Base-by-base conservation (phyloP, 2,888 invertebrate genomes). In the Onthophagus sagittarius region DNA sequence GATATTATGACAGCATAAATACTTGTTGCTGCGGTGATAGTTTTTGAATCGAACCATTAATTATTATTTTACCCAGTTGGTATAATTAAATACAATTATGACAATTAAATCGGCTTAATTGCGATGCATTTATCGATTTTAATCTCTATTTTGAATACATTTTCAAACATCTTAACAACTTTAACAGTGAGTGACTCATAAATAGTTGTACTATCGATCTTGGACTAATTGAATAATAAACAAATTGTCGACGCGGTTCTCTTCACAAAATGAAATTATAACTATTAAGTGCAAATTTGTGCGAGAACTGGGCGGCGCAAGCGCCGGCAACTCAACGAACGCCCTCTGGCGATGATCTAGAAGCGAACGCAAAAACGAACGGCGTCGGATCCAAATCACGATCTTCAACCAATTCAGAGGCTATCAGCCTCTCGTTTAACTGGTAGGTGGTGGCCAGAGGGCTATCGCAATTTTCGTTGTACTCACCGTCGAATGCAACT, bases 351-450 rank as follows among this genome's bases (percentile, higher is more conserved):
- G 39, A 11, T 53, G 39, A 53, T 53, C 39, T 53, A 53, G 39
- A 53, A 53, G 39, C 39, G 39, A 53, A 53, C 39, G 39, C 39
- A 11, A 53, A 53, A 53, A 53, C 39, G 39, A 53, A 53, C 39
- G 39, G 39, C 39, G 7, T 11, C 39, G 23, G 23, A 53, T 9
- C 39, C 39, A 67, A 67, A 67, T 67, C 67, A 67, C 67, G 67
- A 67, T 67, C 67, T 23, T 23, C 67, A 32, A 11, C 32, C 32
- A 67, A 67, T 67, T 67, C 67, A 67, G 67, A 67, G 67, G 67
- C 67, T 31, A 67, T 67, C 67, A 67, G 31, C n/a, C 67, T 67
- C 67, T 32, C 23, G 31, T 32, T 67, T 67, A 67, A 67, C 67
- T 67, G 67, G 67, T 67, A 67, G 67, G 32, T n/a, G 31, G 23